phyloP scores from a whole-genome alignment of 2,797 vertebrate species.

The Gallirallus australis region DNA sequence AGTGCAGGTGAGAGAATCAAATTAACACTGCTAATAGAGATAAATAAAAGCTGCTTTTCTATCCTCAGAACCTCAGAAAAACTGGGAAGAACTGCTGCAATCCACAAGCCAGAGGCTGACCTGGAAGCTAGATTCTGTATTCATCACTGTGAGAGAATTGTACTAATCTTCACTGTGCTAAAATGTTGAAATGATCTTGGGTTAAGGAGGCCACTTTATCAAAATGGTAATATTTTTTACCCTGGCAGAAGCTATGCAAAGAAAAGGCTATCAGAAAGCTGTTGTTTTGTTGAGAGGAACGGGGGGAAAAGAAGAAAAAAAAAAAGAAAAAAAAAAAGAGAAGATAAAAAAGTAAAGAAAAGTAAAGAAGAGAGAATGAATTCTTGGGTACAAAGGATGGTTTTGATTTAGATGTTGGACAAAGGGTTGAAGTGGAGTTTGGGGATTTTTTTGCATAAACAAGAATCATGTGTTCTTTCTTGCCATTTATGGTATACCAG shows the following conservation, averaged over 20 bases:
- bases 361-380: rapidly evolving
- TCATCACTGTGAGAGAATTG: too few species aligned
- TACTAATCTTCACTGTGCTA: neutral
- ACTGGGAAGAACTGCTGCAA: neutral
- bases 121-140: neutral
- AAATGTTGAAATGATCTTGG: neutral
- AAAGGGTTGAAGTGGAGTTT: neutral
- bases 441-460: neutral
- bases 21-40: neutral
- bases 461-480: neutral
- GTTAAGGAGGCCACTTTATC: neutral
- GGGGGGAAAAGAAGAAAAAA: too few species aligned
- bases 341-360: neutral
- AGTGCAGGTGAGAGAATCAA: neutral
- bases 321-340: too few species aligned
- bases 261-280: neutral
- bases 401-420: neutral
- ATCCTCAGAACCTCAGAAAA: neutral
- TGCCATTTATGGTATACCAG: neutral
- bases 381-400: neutral
- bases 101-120: neutral
- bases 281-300: rapidly evolving
- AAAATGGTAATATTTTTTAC: neutral
- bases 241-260: neutral
- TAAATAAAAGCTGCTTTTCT: rapidly evolving